Percentiles rank a stretch among this genome's conserved stretches.
Conservation (phyloP, 2,888 invertebrate genomes). For the Aporophyla lueneburgensis region DNA sequence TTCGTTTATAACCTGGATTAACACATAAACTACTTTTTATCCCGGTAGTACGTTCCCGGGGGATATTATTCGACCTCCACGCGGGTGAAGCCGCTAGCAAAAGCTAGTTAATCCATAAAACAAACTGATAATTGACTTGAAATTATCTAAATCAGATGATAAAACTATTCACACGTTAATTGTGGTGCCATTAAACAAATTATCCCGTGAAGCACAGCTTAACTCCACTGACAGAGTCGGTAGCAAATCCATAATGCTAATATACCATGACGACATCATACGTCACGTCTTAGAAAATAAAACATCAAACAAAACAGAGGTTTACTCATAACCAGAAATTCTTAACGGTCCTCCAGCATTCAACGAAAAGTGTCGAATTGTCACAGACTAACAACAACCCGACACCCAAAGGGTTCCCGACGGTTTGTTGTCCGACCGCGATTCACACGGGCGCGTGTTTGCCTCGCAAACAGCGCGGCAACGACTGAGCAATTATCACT, state of each 20-base stretch:
- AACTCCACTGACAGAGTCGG: conserved; percentile 31
- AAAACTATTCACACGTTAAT: conserved; percentile 30
- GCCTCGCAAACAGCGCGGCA: conserved; percentile 84
- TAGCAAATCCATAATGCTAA: conserved; percentile 43
- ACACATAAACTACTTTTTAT: no score
- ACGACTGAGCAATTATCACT: conserved; percentile 89
- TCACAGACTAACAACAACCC: conserved; percentile 77
- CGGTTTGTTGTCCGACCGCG: conserved; percentile 70
- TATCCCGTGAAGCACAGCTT: conserved; percentile 28
- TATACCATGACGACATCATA: conserved; percentile 30
- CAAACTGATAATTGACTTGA: conserved; percentile 8
- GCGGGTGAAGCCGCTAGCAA: no score
- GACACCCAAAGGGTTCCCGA: conserved; percentile 80
- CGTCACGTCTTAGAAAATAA: conserved; percentile 43
- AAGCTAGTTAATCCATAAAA: conserved; percentile 18
- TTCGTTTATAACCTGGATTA: no score
- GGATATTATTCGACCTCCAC: no score
- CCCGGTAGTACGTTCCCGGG: no score
- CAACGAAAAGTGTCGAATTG: conserved; percentile 78
- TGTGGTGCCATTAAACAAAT: conserved; percentile 38
- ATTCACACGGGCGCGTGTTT: conserved; percentile 81
- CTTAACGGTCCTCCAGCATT: conserved; percentile 69
- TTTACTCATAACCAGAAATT: conserved; percentile 67
- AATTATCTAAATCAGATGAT: conserved; percentile 16
- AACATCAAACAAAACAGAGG: conserved; percentile 56